Evolutionary conservation across 2,888 invertebrate genomes (phyloP).

Genomic region (Ischnus inquisitorius): DNA sequence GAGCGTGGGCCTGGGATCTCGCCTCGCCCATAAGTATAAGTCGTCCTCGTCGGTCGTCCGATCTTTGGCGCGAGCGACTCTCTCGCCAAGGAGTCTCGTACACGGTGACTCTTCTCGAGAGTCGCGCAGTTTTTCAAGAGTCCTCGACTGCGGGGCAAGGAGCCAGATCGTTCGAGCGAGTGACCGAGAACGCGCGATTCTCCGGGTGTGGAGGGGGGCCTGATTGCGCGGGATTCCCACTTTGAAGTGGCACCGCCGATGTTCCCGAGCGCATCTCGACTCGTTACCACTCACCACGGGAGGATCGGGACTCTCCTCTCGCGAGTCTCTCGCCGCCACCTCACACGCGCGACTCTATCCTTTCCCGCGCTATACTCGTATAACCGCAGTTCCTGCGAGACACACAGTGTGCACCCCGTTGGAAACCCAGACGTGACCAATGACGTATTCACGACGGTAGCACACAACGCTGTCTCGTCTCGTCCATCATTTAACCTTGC

Average conservation of each 20-base stretch:
- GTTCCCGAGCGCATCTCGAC: conserved; percentile 81
- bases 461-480: conserved; percentile 2
- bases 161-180: conserved; percentile 65
- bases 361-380: conserved; percentile 34
- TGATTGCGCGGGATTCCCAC: conserved; percentile 84
- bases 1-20: conserved; percentile 35
- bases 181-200: conserved; percentile 47
- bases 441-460: conserved; percentile 17
- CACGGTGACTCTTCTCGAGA: conserved; percentile 55
- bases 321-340: conserved; percentile 40
- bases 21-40: conserved; percentile 44
- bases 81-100: conserved; percentile 45
- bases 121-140: conserved; percentile 80
- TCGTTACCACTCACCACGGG: conserved; percentile 80
- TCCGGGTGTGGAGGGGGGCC: conserved; percentile 53
- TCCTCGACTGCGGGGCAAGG: conserved; percentile 56
- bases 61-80: conserved; percentile 55
- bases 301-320: conserved; percentile 40
- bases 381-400: conserved; percentile 1
- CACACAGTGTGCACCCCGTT: conserved; percentile 13
- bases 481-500: not conserved
- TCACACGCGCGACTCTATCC: conserved; percentile 41
- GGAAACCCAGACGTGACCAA: conserved; percentile 11
- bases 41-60: conserved; percentile 42
- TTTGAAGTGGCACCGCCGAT: conserved; percentile 84